Evolutionary conservation across 37 sponge, comb jelly and placozoan genomes (phyloP).

Genomic region (Agelas oroides): DNA sequence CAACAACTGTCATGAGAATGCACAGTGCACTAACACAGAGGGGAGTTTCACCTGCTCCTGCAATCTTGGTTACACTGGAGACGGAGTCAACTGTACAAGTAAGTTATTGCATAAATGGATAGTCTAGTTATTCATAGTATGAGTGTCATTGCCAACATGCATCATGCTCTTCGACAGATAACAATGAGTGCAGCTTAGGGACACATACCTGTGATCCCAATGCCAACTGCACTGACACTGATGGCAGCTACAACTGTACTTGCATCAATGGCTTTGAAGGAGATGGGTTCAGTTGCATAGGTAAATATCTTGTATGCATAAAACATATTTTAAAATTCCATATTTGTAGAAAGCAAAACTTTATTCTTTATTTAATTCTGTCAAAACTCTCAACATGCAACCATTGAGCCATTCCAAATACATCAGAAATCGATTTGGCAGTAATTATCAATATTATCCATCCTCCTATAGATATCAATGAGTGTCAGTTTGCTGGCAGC

Average conservation of each 20-base stretch:
- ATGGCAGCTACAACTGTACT: conserved; percentile 48
- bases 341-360: too few species aligned
- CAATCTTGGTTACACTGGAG: conserved; percentile 31
- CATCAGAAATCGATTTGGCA: background rate
- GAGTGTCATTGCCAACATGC: too few species aligned
- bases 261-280: conserved; percentile 45
- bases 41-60: conserved; percentile 58
- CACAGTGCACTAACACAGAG: conserved; percentile 41
- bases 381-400: too few species aligned
- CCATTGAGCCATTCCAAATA: background rate
- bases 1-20: background rate
- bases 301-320: too few species aligned
- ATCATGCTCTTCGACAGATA: too few species aligned
- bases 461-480: conserved; percentile 3
- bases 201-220: too few species aligned
- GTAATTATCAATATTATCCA: background rate
- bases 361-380: too few species aligned
- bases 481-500: background rate
- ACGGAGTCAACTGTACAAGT: conserved; percentile 36
- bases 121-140: too few species aligned
- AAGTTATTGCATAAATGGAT: too few species aligned
- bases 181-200: too few species aligned
- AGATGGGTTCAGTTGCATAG: conserved; percentile 39
- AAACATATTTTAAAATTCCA: too few species aligned
- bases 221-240: conserved; percentile 40